Conservation (phyloP, 2,888 invertebrate species). For the Xanthia icteritia region DNA sequence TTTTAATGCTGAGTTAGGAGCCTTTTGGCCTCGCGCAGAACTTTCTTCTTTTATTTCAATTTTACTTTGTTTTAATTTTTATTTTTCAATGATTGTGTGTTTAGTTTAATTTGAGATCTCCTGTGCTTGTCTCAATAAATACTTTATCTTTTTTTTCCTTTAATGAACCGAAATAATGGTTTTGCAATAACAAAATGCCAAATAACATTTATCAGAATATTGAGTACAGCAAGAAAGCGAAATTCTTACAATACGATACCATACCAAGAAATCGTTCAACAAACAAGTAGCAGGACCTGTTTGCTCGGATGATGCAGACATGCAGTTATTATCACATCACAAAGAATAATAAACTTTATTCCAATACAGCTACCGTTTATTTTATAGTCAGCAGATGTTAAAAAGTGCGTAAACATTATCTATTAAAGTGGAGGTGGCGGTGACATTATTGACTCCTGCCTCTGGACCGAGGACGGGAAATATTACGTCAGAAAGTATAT, state of each 20-base stretch:
- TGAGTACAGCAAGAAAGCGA: not conserved
- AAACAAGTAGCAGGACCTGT: slow-evolving; percentile 33
- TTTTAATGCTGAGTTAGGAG: not conserved
- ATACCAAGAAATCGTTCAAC: slow-evolving; percentile 23
- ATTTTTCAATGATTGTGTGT: too few species aligned
- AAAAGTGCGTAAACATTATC: slow-evolving; percentile 45
- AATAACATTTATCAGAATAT: not conserved
- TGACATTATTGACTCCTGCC: slow-evolving; percentile 59
- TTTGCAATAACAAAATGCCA: not conserved
- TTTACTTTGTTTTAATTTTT: too few species aligned
- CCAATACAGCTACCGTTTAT: slow-evolving; percentile 1
- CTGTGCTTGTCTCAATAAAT: too few species aligned
- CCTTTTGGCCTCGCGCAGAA: too few species aligned
- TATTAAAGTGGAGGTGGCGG: slow-evolving; percentile 9
- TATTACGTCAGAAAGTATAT: slow-evolving; percentile 62
- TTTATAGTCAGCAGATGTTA: not conserved
- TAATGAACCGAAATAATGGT: not conserved
- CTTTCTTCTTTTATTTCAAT: too few species aligned
- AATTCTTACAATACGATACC: not conserved
- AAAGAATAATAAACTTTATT: slow-evolving; percentile 25
- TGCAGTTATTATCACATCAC: not conserved
- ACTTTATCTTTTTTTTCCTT: too few species aligned
- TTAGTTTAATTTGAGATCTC: too few species aligned
- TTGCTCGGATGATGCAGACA: slow-evolving; percentile 4
- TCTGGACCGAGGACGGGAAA: slow-evolving; percentile 33